Percentiles rank a stretch among this genome's conserved stretches.
phyloP scores from a whole-genome alignment of 2,113 vertebrate species.

The Motacilla tschutschensis region DNA sequence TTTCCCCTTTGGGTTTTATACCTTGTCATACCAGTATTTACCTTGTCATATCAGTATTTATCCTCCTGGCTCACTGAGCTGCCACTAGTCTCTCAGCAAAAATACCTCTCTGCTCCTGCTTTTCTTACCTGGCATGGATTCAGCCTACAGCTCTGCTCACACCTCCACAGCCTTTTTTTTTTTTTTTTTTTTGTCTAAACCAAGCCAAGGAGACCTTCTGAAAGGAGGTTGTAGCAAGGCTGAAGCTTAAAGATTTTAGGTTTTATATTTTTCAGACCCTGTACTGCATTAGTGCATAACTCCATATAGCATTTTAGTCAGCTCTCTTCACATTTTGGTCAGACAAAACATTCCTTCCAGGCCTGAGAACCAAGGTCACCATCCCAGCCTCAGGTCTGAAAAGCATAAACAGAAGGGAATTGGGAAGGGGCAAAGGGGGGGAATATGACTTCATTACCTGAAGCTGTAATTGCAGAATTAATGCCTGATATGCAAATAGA shows the following conservation, averaged over 20 bases:
- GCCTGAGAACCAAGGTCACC: neutral
- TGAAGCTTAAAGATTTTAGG: neutral
- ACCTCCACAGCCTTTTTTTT: neutral
- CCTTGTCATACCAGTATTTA: neutral
- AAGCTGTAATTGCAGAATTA: neutral
- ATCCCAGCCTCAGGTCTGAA: too few relatives aligned
- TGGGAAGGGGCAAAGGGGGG: neutral
- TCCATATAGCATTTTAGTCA: neutral
- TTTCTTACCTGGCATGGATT: neutral
- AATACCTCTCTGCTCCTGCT: neutral
- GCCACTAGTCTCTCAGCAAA: neutral
- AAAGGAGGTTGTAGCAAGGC: neutral
- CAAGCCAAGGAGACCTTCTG: neutral
- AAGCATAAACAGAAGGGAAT: neutral
- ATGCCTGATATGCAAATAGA: neutral
- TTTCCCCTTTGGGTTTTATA: neutral
- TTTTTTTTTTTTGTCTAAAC: neutral
- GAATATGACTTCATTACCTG: neutral
- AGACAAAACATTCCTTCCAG: neutral
- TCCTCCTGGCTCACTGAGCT: neutral
- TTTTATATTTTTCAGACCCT: neutral
- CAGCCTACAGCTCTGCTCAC: neutral
- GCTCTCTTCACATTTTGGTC: neutral
- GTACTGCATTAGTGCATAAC: neutral
- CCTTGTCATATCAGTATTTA: neutral